Evolutionary conservation across 2,113 vertebrate genomes (phyloP).

Genomic region (Callaeas wilsoni): DNA sequence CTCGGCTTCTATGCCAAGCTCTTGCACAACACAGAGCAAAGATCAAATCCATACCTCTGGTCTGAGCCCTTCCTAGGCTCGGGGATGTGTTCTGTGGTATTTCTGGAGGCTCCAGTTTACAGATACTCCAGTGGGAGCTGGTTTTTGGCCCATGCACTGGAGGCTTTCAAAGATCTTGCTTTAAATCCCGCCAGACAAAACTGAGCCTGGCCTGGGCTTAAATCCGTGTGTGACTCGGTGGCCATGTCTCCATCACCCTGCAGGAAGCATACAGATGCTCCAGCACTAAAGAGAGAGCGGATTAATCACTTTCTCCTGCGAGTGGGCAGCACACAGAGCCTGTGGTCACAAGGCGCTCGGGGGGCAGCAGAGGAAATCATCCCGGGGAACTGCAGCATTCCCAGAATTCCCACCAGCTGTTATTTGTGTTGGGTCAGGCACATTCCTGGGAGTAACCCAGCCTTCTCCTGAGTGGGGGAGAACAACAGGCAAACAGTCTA

Average conservation of each 20-base stretch:
- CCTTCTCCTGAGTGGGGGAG: background rate
- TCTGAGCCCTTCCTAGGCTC: background rate
- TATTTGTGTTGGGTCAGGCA: background rate
- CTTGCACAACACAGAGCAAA: background rate
- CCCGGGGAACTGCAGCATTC: background rate
- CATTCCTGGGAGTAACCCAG: slow-evolving; percentile 20
- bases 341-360: background rate
- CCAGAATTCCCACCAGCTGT: background rate
- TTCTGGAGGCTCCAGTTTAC: background rate
- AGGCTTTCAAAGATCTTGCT: background rate
- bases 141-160: background rate
- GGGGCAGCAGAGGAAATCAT: background rate
- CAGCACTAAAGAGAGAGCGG: background rate
- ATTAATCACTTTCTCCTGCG: background rate
- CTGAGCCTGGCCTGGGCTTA: background rate
- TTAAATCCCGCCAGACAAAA: background rate
- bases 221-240: accelerated
- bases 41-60: background rate
- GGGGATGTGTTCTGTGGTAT: background rate
- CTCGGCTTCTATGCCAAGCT: background rate
- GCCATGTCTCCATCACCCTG: accelerated
- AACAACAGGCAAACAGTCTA: background rate
- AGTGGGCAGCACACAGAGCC: background rate
- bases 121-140: background rate
- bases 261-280: background rate